Percentiles rank a stretch among this genome's conserved stretches.
phyloP scores from a whole-genome alignment of 2,888 invertebrate species.

The Leptarthrus brevirostris region DNA sequence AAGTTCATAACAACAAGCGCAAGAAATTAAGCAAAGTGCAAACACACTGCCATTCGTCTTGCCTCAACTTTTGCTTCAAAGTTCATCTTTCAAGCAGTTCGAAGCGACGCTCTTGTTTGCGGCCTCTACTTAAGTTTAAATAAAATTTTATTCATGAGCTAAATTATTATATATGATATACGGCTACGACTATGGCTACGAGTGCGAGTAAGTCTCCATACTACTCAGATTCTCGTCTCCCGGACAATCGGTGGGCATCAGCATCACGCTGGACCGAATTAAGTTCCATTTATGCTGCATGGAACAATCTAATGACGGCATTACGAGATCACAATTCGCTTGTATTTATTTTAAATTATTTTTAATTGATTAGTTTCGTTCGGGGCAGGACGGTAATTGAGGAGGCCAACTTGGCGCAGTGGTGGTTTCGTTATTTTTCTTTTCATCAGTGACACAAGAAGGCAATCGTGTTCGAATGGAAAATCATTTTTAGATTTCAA shows the following conservation, averaged over 20 bases:
- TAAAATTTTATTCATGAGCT: slow-evolving; percentile 55
- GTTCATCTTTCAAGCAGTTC: slow-evolving; percentile 22
- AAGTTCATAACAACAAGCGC: slow-evolving; percentile 39
- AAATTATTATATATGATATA: slow-evolving; percentile 55
- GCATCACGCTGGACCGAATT: slow-evolving; percentile 52
- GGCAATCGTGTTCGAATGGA: slow-evolving; percentile 24
- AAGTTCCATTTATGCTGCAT: slow-evolving; percentile 54
- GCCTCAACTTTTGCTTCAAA: slow-evolving; percentile 5
- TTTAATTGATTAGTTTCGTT: slow-evolving; percentile 55
- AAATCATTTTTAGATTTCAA: slow-evolving; percentile 34
- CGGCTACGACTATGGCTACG: no score
- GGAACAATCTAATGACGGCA: slow-evolving; percentile 54
- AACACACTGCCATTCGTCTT: neutral
- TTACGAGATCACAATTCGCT: slow-evolving; percentile 55
- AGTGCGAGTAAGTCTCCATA: no score
- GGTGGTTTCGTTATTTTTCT: slow-evolving; percentile 13
- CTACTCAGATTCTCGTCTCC: slow-evolving; percentile 36
- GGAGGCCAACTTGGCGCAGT: slow-evolving; percentile 27
- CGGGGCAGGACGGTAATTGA: slow-evolving; percentile 37
- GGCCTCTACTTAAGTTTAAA: slow-evolving; percentile 53
- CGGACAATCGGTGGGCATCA: no score
- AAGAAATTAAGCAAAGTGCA: slow-evolving; percentile 41
- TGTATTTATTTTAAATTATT: slow-evolving; percentile 55
- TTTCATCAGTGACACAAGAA: slow-evolving; percentile 21
- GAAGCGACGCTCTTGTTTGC: neutral